These are phyloP conservation scores for Gandaritis pyraliata DNA, from an alignment of 2,888 invertebrate species.

Conservation along the genomic window DNA sequence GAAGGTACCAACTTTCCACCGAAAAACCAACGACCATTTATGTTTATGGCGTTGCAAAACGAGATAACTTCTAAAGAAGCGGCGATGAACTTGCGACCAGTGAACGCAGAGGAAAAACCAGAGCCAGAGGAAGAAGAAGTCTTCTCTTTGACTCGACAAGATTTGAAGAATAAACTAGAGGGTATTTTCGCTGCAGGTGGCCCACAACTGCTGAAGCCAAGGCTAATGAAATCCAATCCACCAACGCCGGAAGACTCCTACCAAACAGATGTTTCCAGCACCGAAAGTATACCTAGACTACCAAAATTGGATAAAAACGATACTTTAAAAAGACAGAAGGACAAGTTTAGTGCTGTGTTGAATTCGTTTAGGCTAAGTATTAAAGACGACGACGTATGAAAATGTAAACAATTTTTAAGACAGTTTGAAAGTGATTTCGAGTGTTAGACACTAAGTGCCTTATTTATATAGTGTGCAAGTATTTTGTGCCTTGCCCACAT, in stretches of 20 bases:
- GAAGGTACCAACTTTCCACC: constrained; percentile 55
- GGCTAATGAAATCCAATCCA: constrained; percentile 69
- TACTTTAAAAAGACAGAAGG: constrained; percentile 75
- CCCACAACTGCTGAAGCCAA: constrained; percentile 61
- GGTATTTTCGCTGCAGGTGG: constrained; percentile 71
- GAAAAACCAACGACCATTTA: constrained; percentile 47
- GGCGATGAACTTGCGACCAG: constrained; percentile 59
- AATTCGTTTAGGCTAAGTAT: constrained; percentile 74
- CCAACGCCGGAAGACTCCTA: constrained; percentile 70
- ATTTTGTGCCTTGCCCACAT: constrained; percentile 12
- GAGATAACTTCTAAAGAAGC: constrained; percentile 62
- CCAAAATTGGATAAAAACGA: constrained; percentile 76
- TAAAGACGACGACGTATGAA: constrained; percentile 67
- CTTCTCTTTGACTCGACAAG: constrained; percentile 63
- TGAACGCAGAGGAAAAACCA: constrained; percentile 50
- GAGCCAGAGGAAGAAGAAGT: constrained; percentile 56
- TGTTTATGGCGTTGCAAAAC: constrained; percentile 70
- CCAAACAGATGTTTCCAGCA: constrained; percentile 64
- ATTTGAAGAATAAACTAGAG: constrained; percentile 75
- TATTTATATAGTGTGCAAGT: constrained; percentile 50
- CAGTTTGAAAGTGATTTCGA: constrained; percentile 39
- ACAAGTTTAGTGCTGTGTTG: constrained; percentile 72
- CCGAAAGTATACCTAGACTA: constrained; percentile 66
- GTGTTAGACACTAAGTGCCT: constrained; percentile 69
- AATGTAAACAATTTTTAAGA: not conserved